Evolutionary conservation across 1,140 invertebrate species (phyloP).

Genomic region (Dolichoris vasculosae): DNA sequence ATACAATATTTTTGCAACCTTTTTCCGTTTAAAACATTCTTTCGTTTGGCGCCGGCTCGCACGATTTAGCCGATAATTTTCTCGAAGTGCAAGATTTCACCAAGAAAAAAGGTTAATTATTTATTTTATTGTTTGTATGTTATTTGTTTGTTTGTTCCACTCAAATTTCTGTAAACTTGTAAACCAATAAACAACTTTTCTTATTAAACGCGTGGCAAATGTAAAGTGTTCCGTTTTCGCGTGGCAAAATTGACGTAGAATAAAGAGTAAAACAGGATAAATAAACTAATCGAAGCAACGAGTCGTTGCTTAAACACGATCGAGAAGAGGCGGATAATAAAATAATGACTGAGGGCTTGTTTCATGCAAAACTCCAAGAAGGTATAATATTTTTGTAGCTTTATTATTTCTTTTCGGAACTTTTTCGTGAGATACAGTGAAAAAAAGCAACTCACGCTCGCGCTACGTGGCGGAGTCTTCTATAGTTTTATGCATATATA

Average conservation of each 20-base stretch:
- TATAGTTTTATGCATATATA: conserved; percentile 51
- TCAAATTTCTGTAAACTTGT: no score
- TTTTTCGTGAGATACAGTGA: conserved; percentile 48
- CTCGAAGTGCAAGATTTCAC: not conserved
- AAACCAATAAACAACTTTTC: no score
- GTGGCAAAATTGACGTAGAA: no score
- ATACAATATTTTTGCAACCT: conserved; percentile 62
- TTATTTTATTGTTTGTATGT: no score
- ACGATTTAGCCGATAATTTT: conserved; percentile 24
- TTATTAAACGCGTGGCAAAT: no score
- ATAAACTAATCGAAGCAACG: no score
- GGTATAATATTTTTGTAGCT: conserved; percentile 40
- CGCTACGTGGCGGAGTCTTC: conserved; percentile 41
- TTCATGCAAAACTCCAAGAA: conserved; percentile 28
- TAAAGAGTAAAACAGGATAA: no score
- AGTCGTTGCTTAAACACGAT: no score
- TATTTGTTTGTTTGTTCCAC: no score
- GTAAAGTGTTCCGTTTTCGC: no score
- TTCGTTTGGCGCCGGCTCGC: conserved; percentile 62
- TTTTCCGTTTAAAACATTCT: conserved; percentile 50
- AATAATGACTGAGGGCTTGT: not conserved
- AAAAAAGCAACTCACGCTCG: conserved; percentile 51
- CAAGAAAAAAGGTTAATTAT: no score
- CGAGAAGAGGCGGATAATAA: not conserved
- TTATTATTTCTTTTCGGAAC: conserved; percentile 48